phyloP scores from a whole-genome alignment of 2,113 vertebrate species.

The Potamarius usumacintae region DNA sequence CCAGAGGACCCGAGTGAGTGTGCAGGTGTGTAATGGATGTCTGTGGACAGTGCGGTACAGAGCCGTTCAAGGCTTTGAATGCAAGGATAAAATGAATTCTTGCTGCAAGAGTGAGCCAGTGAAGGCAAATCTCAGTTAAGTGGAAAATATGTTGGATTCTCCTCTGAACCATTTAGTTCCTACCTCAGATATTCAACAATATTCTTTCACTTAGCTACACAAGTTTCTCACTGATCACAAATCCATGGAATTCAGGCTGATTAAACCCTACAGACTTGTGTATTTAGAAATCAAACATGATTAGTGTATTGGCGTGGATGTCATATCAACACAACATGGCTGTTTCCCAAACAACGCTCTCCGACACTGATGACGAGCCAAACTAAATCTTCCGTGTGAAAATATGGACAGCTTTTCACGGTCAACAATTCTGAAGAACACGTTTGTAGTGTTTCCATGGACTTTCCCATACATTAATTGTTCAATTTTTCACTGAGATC shows the following conservation, averaged over 20 bases:
- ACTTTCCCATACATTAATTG: not conserved
- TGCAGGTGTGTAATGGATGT: not conserved
- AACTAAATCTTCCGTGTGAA: not conserved
- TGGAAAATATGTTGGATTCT: not conserved
- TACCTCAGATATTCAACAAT: not conserved
- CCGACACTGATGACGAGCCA: not conserved
- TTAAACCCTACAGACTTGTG: not conserved
- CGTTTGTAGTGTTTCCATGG: not conserved
- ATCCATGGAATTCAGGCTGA: not conserved
- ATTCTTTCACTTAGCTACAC: not conserved
- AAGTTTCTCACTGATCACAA: not conserved
- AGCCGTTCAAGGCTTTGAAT: not conserved
- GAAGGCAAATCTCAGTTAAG: not conserved
- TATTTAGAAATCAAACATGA: not conserved
- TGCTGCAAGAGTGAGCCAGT: not conserved
- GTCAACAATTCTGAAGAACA: not conserved
- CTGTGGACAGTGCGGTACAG: not conserved
- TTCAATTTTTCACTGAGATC: not conserved
- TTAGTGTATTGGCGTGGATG: not conserved
- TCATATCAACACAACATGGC: not conserved
- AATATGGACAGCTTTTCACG: not conserved
- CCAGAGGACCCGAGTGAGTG: not conserved
- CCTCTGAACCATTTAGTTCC: not conserved
- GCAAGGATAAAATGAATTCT: not conserved
- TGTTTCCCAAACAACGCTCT: not conserved